phyloP scores from a whole-genome alignment of 2,797 vertebrate genomes.

The Cossypha caffra region DNA sequence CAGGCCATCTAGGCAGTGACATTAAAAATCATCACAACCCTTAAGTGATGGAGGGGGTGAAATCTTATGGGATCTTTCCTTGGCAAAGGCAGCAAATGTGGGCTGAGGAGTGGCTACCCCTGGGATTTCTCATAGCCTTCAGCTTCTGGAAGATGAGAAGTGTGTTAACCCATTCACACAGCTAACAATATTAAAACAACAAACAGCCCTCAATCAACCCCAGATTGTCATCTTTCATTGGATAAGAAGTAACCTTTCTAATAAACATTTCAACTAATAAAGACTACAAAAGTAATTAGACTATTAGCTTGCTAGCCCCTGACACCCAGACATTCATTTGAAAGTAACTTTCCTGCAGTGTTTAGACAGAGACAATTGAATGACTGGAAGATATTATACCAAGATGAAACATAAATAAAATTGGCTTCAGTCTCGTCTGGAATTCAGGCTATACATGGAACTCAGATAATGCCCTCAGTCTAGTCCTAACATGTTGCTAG shows the following conservation, averaged over 20 bases:
- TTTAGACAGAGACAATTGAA: background rate
- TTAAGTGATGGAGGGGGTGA: conserved; percentile 53
- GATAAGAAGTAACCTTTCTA: conserved; percentile 44
- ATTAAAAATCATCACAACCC: conserved; percentile 75
- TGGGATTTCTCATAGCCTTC: conserved; percentile 35
- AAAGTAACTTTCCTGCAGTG: conserved; percentile 33
- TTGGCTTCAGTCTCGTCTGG: conserved; percentile 40
- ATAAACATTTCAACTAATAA: conserved; percentile 63
- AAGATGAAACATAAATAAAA: conserved; percentile 43
- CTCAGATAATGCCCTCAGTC: conserved; percentile 50
- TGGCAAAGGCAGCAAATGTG: conserved; percentile 59
- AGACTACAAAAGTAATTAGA: conserved; percentile 60
- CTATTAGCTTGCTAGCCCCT: background rate
- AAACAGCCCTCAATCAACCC: conserved; percentile 59
- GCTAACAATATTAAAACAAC: conserved; percentile 74
- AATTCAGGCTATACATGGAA: conserved; percentile 60
- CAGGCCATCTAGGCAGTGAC: conserved; percentile 73
- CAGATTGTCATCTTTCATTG: conserved; percentile 58
- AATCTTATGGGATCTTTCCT: conserved; percentile 64
- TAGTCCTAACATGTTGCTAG: conserved; percentile 42
- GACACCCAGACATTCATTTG: conserved; percentile 41
- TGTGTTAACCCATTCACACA: conserved; percentile 53
- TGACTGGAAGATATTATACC: conserved; percentile 27
- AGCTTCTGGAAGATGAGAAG: conserved; percentile 43
- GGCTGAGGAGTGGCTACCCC: conserved; percentile 53